Percentiles rank a stretch among this genome's conserved stretches.
Evolutionary conservation across 2,797 vertebrate genomes (phyloP).

Genomic region (Sylvilagus floridanus): DNA sequence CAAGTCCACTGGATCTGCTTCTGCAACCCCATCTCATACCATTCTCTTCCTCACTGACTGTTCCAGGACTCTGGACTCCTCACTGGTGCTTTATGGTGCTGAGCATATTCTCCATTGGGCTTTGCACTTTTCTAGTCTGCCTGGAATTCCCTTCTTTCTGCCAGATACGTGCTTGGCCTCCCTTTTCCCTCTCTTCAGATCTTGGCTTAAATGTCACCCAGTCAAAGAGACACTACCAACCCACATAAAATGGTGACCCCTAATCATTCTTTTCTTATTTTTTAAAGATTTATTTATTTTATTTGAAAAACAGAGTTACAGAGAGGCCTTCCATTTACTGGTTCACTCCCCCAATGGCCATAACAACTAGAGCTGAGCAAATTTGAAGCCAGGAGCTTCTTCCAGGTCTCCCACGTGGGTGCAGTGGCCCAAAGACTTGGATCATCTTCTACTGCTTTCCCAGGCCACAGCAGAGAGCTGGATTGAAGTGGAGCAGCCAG

Average conservation of each 20-base stretch:
- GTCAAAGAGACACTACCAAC: constrained; percentile 28
- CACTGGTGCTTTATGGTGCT: background rate
- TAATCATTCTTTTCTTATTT: background rate
- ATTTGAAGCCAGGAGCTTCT: too few relatives aligned
- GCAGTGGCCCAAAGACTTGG: too few relatives aligned
- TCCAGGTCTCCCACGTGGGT: too few relatives aligned
- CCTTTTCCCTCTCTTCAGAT: constrained; percentile 47
- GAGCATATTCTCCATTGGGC: background rate
- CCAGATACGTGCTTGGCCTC: constrained; percentile 25
- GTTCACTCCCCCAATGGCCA: too few relatives aligned
- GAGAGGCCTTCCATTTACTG: too few relatives aligned
- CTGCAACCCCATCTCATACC: background rate
- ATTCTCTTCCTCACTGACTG: background rate
- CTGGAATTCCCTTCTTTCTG: constrained; percentile 52
- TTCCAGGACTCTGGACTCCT: background rate
- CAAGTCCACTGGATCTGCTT: constrained; percentile 24
- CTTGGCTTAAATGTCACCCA: constrained; percentile 32
- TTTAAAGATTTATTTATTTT: too few relatives aligned
- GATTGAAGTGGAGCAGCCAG: too few relatives aligned
- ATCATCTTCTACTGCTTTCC: too few relatives aligned
- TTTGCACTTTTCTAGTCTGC: constrained; percentile 36
- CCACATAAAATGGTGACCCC: constrained; percentile 35
- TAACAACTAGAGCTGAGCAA: too few relatives aligned
- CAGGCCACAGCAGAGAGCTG: too few relatives aligned
- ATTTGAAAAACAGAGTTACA: too few relatives aligned